Base-by-base conservation (phyloP, 2,797 vertebrate genomes). In the Leptatherina wallacei region DNA sequence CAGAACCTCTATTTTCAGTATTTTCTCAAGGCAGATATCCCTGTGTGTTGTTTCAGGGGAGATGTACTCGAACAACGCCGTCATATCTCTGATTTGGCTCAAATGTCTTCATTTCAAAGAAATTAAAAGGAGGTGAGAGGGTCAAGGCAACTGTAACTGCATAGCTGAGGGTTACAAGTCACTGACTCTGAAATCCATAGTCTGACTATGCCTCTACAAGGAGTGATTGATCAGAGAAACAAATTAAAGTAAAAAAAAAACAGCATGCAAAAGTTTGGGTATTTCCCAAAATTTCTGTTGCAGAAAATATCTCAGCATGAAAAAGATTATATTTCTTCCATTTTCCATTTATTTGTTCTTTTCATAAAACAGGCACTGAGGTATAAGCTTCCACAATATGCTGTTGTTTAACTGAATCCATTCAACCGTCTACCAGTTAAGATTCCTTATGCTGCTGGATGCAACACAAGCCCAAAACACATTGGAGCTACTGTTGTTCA, bases 31-130 rank as follows among this genome's bases (percentile, higher is more conserved):
- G 70, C 68, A 65, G 69, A 27, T 40, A 68, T 65, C 67, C 51
- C 63, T 38, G 61, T 42, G 59, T 27, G 61, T 79, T 61, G 76
- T 73, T 71, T 81, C 72, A 76, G 11, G 8, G 75, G 58, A 75
- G 65, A 58, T 24, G 73, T 16, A 13, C 69, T 72, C 72, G 75
- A 83, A 87, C 81, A 80, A 83, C 79, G 73, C 22, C 80, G 65
- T 67, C 22, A 7, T 52, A 11, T 55, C 65, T 62, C 51, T 51
- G 61, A 71, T 75, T 84, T 54, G 9, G 49, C 69, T 77, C 76
- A 51, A 64, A 73, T 47, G 42, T 36, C 29, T 73, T 82, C 29
- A 22, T 83, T 77, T 85, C 59, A 62, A 76, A 83, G 64, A 33
- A 55, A 49, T 61, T 67, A 68, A 69, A 75, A 88, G 82, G 77